Evolutionary conservation across 2,888 invertebrate genomes (phyloP), one percentile per base, ranked within the genome.

Genomic region (Acronicta alni): DNA sequence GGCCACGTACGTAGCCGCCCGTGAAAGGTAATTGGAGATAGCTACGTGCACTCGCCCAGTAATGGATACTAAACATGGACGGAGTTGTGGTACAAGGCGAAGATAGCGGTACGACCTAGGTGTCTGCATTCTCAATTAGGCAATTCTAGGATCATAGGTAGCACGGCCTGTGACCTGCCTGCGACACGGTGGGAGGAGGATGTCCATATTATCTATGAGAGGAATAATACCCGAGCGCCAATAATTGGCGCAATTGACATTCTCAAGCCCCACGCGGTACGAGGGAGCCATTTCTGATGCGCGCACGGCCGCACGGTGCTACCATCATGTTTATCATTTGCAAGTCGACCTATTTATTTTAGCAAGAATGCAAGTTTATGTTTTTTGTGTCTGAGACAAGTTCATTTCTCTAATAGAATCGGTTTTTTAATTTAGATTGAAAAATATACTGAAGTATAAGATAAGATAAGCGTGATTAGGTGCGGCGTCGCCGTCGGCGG

Each of bases 111-210:
- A 16, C 45, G 35, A 56, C 57, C 23, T 58, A 77, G 73, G 67
- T 76, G 79, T 82, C 77, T 81, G 77, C 64, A 66, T 67, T 68
- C 78, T 79, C 79, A 82, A 82, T 86, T 80, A 86, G 76, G 60
- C 77, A 72, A 77, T 74, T 72, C 75, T 71, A 69, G 61, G 65
- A 69, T 69, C 66, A 67, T 47, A 75, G 75, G 57, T 58, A 57
- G 48, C 44, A 23, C 38, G 55, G 39, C 47, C 64, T 57, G 48
- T 46, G 75, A 74, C 61, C 59, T 45, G 48, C 35, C 37, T 45
- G 54, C 12, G 39, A 15, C 48, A 17, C 32, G 30, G 79, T 74
- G 77, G 79, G 79, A 47, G 79, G 80, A 65, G 81, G 81, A 80
- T 58, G 56, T 75, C 72, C 72, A 68, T 57, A 64, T 58, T 46